Base-by-base conservation (phyloP, 2,888 invertebrate genomes). In the Chrysolina haemoptera region DNA sequence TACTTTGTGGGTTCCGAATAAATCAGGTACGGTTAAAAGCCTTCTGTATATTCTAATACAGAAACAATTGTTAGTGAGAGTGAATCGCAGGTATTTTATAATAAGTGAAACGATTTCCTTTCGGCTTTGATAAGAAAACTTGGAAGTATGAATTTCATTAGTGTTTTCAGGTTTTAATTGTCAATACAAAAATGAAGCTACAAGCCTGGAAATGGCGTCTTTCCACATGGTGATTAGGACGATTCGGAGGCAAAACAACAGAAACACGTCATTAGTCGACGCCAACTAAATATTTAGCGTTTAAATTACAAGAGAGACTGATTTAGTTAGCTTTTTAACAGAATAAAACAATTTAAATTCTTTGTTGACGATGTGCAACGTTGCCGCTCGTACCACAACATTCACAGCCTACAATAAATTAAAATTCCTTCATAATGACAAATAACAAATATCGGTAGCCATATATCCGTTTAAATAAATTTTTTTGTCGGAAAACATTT, bases 131-230 rank as follows among this genome's bases (percentile, higher is more conserved):
- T 63, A 53, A 22, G 63, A 65, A 35, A 41, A 22, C 8, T 10
- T 14, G 22, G 27, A 18, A 35, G 9, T 53, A 18, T 50, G 12
- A 20, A 41, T 41, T 53, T 41, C 72, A 40, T 40, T 16, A 55
- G 53, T 53, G 53, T 18, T 67, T 67, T 67, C 35, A 35, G 40
- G 18, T 67, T 27, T 53, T 53, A 40, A 67, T 53, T 76, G 73
- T 74, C 78, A 55, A 74, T 74, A 76, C 78, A 81, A 80, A 76
- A 76, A 79, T 79, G 90, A 89, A 90, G 90, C 90, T 90, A 89
- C 91, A 90, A 91, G 90, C 90, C 90, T 90, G 90, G 90, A 92
- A 92, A 93, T 93, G 93, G 93, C 93, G 92, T 92, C 92, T 90
- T 90, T 88, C 92, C 92, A 92, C 92, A 92, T 92, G 89, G 92